Evolutionary conservation across 2,888 invertebrate species (phyloP).

Genomic region (Nephrotoma appendiculata): DNA sequence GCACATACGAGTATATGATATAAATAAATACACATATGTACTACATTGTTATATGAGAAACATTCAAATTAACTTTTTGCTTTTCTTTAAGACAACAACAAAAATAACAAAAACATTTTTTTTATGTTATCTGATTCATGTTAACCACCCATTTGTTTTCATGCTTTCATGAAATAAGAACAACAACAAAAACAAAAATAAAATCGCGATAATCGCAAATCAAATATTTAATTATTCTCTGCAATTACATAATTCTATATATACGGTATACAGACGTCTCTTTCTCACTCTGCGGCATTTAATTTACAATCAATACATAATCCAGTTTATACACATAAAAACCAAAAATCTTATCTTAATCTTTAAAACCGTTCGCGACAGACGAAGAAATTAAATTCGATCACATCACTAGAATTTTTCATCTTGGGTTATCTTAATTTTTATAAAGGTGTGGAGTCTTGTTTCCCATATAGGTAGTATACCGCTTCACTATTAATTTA

Average conservation of each 20-base stretch:
- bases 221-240: not conserved
- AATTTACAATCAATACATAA: not conserved
- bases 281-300: not conserved
- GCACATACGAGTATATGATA: not conserved
- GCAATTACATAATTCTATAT: not conserved
- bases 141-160: not conserved
- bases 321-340: not conserved
- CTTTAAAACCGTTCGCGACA: not conserved
- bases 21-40: not conserved
- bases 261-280: not conserved
- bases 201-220: not conserved
- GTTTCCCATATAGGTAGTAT: not conserved
- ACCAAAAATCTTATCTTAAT: not conserved
- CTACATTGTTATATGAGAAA: not conserved
- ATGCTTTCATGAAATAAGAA: not conserved
- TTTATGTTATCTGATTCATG: not conserved
- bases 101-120: not conserved
- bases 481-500: not conserved
- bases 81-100: not conserved
- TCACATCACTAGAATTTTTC: not conserved
- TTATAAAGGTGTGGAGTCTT: not conserved
- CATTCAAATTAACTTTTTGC: not conserved
- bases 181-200: not conserved
- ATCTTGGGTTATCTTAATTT: not conserved
- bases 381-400: not conserved